phyloP scores from a whole-genome alignment of 2,888 invertebrate genomes.

The Drosophila paranaensis region DNA sequence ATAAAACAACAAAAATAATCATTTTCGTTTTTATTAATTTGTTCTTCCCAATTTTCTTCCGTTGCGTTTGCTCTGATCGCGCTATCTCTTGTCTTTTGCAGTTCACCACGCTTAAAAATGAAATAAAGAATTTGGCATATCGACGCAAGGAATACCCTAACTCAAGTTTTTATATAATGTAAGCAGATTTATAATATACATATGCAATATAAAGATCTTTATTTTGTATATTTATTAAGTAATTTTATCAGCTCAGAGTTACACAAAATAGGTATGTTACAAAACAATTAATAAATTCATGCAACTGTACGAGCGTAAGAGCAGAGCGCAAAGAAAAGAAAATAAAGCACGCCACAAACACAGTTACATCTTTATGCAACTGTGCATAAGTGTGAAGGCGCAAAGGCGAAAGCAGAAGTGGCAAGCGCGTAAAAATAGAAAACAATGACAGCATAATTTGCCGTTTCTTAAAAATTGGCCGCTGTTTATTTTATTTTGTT shows the following conservation, averaged over 20 bases:
- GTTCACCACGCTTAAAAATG: not conserved
- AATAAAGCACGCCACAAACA: not conserved
- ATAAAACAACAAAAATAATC: slow-evolving; percentile 7
- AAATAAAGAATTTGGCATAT: not conserved
- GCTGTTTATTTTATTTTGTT: slow-evolving; percentile 18
- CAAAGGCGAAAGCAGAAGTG: slow-evolving; percentile 1
- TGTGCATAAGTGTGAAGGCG: not conserved
- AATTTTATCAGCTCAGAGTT: too few relatives aligned
- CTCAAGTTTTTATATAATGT: not conserved
- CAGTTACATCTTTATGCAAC: slow-evolving; percentile 1
- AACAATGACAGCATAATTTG: slow-evolving; percentile 33
- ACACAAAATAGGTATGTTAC: too few relatives aligned
- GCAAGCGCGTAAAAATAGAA: slow-evolving; percentile 6
- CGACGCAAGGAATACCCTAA: slow-evolving; percentile 2
- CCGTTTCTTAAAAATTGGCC: slow-evolving; percentile 21
- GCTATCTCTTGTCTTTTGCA: slow-evolving; percentile 8
- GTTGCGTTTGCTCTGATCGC: slow-evolving; percentile 9
- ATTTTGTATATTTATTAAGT: not conserved
- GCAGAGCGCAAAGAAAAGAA: not conserved
- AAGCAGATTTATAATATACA: not conserved
- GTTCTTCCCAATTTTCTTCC: slow-evolving; percentile 28
- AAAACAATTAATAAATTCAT: not conserved
- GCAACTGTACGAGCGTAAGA: not conserved
- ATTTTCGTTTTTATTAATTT: slow-evolving; percentile 30
- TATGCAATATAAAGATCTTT: not conserved